Percentiles rank a stretch among this genome's conserved stretches.
Conservation (phyloP, 2,113 vertebrate genomes). For the Canis aureus region DNA sequence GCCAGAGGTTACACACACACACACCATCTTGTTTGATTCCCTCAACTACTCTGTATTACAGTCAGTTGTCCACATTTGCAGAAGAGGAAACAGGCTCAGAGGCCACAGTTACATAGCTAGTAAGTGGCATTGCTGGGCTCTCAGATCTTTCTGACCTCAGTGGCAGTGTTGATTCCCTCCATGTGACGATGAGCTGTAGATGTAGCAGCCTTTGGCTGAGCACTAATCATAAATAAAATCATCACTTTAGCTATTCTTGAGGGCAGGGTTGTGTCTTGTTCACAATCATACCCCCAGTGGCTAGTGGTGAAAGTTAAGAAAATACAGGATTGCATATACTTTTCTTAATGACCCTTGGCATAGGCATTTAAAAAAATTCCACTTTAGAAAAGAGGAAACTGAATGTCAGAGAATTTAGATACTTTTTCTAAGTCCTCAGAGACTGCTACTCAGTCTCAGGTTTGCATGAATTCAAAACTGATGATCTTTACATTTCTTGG, state of each 20-base stretch:
- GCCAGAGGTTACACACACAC: background rate
- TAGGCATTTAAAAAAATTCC: background rate
- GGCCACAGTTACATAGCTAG: background rate
- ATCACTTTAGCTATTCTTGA: background rate
- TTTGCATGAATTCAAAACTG: background rate
- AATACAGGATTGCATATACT: background rate
- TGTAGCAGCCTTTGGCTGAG: background rate
- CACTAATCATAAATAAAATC: background rate
- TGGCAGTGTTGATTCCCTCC: background rate
- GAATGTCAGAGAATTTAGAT: background rate
- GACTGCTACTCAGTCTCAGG: background rate
- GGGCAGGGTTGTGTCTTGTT: background rate
- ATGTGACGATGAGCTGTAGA: background rate
- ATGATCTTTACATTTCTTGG: background rate
- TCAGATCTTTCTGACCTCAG: background rate
- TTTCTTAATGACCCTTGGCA: background rate
- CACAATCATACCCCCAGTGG: background rate
- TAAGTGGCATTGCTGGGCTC: background rate
- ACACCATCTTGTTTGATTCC: background rate
- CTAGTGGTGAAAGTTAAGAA: background rate
- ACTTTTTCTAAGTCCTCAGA: background rate
- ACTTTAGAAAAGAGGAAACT: background rate
- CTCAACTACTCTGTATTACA: background rate
- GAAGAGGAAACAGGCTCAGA: background rate
- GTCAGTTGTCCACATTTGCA: background rate